Conservation (phyloP, 2,113 vertebrate species). For the Zapornia atra region DNA sequence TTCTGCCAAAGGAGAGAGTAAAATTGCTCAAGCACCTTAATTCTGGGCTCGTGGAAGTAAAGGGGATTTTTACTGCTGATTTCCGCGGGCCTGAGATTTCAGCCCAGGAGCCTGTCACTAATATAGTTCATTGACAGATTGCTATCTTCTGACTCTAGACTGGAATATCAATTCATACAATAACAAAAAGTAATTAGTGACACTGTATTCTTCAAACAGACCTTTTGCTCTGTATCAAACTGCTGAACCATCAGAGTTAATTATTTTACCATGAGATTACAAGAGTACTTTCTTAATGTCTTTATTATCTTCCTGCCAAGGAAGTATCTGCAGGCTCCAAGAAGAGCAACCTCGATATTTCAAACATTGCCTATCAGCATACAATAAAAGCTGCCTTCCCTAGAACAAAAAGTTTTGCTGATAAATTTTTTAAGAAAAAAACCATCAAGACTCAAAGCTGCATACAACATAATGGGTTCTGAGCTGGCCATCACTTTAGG, state of each 20-base stretch:
- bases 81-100: not conserved
- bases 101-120: not conserved
- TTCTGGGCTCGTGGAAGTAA: not conserved
- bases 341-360: not conserved
- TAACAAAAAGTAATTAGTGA: not conserved
- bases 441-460: not conserved
- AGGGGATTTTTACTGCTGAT: not conserved
- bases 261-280: conserved; percentile 1
- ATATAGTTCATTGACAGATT: not conserved
- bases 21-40: rapidly evolving
- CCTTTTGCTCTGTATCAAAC: not conserved
- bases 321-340: not conserved
- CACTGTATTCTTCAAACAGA: not conserved
- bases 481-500: not conserved
- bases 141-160: not conserved
- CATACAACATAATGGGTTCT: rapidly evolving
- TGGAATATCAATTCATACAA: not conserved
- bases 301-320: not conserved
- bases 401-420: not conserved
- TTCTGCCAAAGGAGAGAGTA: not conserved
- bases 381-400: not conserved
- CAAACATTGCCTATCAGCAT: not conserved
- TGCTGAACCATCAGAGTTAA: not conserved
- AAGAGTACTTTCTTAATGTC: not conserved
- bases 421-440: not conserved